Percentiles rank a stretch among this genome's conserved stretches.
Conservation (phyloP, 2,113 vertebrate species). For the Notarius quadriscutis region DNA sequence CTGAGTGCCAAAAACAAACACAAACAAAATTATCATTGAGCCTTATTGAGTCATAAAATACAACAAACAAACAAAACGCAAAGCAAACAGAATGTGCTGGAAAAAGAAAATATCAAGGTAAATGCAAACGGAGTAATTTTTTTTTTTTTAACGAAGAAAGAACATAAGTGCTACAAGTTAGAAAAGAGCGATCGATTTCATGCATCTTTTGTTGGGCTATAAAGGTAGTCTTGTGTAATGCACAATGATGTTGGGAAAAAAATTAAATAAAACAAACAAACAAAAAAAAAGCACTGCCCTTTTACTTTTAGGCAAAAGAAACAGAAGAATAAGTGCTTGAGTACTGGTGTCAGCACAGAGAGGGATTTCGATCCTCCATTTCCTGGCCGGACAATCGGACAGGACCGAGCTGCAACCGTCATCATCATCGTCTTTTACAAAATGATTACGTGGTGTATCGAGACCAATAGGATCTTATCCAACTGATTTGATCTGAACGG, state of each 20-base stretch:
- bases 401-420: constrained; percentile 61
- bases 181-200: constrained; percentile 69
- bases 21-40: constrained; percentile 73
- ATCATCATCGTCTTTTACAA: constrained; percentile 53
- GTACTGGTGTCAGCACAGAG: constrained; percentile 55
- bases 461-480: constrained; percentile 62
- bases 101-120: constrained; percentile 68
- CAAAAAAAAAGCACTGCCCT: constrained; percentile 68
- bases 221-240: constrained; percentile 73
- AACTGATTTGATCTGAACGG: constrained; percentile 56
- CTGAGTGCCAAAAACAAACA: constrained; percentile 79
- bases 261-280: constrained; percentile 23
- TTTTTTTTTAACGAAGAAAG: constrained; percentile 64
- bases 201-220: constrained; percentile 87
- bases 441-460: constrained; percentile 61
- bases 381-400: constrained; percentile 51
- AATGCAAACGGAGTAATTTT: constrained; percentile 73
- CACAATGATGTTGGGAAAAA: constrained; percentile 66
- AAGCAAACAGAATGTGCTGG: constrained; percentile 75
- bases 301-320: constrained; percentile 63
- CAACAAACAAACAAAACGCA: constrained; percentile 76
- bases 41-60: constrained; percentile 79
- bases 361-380: constrained; percentile 55
- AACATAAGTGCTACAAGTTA: constrained; percentile 70
- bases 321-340: constrained; percentile 67